Conservation (phyloP, 2,888 invertebrate species). For the Lasioglossum leucozonium region DNA sequence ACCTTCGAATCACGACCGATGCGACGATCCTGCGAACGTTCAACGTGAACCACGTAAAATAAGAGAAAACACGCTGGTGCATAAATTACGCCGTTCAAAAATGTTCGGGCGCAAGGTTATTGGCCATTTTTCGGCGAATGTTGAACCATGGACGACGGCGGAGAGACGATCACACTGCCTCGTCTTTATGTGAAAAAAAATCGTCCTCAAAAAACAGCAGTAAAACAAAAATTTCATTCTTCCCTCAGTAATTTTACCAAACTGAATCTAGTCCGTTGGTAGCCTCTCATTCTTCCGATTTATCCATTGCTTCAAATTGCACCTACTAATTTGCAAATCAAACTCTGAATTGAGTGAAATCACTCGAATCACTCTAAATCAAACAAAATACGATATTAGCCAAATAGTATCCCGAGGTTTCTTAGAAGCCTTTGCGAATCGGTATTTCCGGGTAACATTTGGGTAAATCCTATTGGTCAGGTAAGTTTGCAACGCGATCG, state of each 20-base stretch:
- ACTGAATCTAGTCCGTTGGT: too few relatives aligned
- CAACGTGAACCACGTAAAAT: not conserved
- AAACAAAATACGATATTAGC: too few relatives aligned
- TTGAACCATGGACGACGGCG: too few relatives aligned
- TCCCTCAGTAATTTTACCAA: too few relatives aligned
- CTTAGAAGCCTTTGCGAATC: not conserved
- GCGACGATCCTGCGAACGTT: not conserved
- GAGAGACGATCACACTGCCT: not conserved
- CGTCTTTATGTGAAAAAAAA: too few relatives aligned
- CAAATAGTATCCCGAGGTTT: not conserved
- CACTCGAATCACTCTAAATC: too few relatives aligned
- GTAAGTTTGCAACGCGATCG: constrained; percentile 3
- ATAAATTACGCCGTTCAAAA: constrained; percentile 19
- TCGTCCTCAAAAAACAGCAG: too few relatives aligned
- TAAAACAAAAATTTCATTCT: too few relatives aligned
- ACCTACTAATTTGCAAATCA: too few relatives aligned
- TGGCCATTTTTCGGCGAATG: not conserved
- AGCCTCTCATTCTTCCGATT: too few relatives aligned
- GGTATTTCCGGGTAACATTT: not conserved
- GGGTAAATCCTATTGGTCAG: constrained; percentile 3
- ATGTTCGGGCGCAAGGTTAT: not conserved
- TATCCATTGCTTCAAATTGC: too few relatives aligned
- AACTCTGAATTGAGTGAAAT: too few relatives aligned
- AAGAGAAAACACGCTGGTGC: not conserved
- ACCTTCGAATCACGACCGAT: constrained; percentile 39